Percentiles rank a stretch among this genome's conserved stretches.
Evolutionary conservation across 1,140 invertebrate genomes (phyloP).

Genomic region (Trigoniulus corallinus): DNA sequence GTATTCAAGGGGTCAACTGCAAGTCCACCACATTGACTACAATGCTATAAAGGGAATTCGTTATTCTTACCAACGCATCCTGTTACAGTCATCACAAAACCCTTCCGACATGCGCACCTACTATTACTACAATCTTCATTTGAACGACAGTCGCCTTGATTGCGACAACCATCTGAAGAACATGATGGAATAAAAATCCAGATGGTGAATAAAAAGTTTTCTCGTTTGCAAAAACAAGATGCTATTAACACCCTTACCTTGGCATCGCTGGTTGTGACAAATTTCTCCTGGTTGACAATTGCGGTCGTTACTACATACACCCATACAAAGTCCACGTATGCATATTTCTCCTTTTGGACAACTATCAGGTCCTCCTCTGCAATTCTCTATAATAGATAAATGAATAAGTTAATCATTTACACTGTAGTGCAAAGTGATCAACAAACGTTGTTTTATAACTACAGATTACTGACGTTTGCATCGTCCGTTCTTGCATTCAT

Average conservation of each 20-base stretch:
- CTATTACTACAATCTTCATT: conserved; percentile 62
- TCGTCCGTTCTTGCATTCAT: conserved; percentile 13
- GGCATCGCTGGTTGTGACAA: conserved; percentile 63
- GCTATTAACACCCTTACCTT: conserved; percentile 18
- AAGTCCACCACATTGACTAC: background rate
- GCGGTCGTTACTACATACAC: conserved; percentile 57
- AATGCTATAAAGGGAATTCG: background rate
- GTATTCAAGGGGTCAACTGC: background rate
- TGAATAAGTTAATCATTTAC: conserved; percentile 21
- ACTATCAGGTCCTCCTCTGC: conserved; percentile 51
- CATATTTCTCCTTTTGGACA: conserved; percentile 65
- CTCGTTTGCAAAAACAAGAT: background rate
- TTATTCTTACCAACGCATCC: conserved; percentile 37
- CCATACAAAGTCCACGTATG: conserved; percentile 39
- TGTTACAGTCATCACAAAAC: conserved; percentile 27
- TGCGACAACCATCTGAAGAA: conserved; percentile 47
- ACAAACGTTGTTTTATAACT: no score
- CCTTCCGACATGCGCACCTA: conserved; percentile 43
- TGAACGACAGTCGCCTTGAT: conserved; percentile 55
- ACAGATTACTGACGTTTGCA: conserved; percentile 14
- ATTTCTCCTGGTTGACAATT: conserved; percentile 78
- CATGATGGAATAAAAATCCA: background rate
- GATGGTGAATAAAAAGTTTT: background rate
- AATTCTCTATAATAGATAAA: conserved; percentile 38
- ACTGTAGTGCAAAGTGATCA: no score